Percentiles rank a stretch among this genome's conserved stretches.
Evolutionary conservation across 2,888 invertebrate genomes (phyloP).

Genomic region (Hyposoter didymator): DNA sequence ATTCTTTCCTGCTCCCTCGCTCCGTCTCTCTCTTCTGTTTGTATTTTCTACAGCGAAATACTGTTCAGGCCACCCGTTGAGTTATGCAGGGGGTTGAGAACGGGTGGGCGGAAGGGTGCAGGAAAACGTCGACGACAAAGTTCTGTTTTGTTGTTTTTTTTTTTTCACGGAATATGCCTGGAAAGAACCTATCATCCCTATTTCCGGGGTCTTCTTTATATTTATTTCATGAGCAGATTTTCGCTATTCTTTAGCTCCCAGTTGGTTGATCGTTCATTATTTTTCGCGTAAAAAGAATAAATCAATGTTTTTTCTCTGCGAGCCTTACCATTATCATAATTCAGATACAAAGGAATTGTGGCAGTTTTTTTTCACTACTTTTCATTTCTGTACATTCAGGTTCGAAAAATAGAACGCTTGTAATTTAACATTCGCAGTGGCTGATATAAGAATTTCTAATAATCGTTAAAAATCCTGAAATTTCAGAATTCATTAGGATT

Average conservation of each 20-base stretch:
- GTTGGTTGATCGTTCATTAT: slow-evolving; percentile 1
- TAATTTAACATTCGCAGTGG: background rate
- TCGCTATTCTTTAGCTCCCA: background rate
- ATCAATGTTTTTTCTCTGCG: background rate
- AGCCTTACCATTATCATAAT: background rate
- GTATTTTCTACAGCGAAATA: slow-evolving; percentile 18
- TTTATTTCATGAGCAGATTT: background rate
- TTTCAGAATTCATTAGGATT: background rate
- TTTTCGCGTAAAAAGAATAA: background rate
- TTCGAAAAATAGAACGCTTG: background rate
- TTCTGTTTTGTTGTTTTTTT: slow-evolving; percentile 40
- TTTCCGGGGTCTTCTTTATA: background rate
- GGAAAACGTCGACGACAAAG: slow-evolving; percentile 18
- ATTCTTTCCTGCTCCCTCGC: slow-evolving; percentile 55
- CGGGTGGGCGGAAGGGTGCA: slow-evolving; percentile 14
- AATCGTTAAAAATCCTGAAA: background rate
- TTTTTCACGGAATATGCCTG: background rate
- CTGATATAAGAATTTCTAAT: background rate
- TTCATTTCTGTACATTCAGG: background rate
- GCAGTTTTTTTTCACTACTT: background rate
- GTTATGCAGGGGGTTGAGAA: slow-evolving; percentile 42
- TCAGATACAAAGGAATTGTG: background rate
- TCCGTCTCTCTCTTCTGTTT: slow-evolving; percentile 30
- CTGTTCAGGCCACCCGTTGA: slow-evolving; percentile 54
- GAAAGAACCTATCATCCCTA: slow-evolving; percentile 16